Conservation (phyloP, 1,140 invertebrate genomes). For the Lineus longissimus region DNA sequence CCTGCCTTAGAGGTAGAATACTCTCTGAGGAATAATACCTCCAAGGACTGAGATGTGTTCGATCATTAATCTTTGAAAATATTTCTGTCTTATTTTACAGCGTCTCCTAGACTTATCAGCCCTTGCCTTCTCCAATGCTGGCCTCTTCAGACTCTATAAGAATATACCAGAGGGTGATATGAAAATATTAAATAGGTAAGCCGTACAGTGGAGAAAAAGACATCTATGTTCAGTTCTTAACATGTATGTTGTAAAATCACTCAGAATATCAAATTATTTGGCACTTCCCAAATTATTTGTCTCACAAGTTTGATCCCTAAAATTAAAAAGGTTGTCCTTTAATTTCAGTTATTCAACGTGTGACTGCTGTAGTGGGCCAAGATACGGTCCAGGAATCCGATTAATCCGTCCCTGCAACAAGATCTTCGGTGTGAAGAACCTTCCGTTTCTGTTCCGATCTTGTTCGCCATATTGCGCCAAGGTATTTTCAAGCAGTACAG, state of each 20-base stretch:
- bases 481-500: slow-evolving; percentile 33
- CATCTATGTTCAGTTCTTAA: no score
- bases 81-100: slow-evolving; percentile 25
- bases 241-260: no score
- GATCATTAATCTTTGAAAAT: no score
- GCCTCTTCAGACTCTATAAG: slow-evolving; percentile 18
- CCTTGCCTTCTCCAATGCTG: slow-evolving; percentile 22
- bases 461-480: slow-evolving; percentile 44
- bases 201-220: not conserved
- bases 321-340: not conserved
- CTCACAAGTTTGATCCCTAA: no score
- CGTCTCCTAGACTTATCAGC: slow-evolving; percentile 37
- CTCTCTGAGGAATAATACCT: no score
- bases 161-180: slow-evolving; percentile 26
- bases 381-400: slow-evolving; percentile 46
- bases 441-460: slow-evolving; percentile 48
- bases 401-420: slow-evolving; percentile 46
- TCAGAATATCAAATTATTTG: no score
- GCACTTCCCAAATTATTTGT: no score
- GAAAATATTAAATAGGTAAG: slow-evolving; percentile 30
- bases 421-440: slow-evolving; percentile 45
- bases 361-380: slow-evolving; percentile 45
- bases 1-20: no score
- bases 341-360: slow-evolving; percentile 35
- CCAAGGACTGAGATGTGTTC: no score